These are phyloP conservation scores for Atrina japonica DNA, from an alignment of 2,888 invertebrate species.

Conservation along the genomic window DNA sequence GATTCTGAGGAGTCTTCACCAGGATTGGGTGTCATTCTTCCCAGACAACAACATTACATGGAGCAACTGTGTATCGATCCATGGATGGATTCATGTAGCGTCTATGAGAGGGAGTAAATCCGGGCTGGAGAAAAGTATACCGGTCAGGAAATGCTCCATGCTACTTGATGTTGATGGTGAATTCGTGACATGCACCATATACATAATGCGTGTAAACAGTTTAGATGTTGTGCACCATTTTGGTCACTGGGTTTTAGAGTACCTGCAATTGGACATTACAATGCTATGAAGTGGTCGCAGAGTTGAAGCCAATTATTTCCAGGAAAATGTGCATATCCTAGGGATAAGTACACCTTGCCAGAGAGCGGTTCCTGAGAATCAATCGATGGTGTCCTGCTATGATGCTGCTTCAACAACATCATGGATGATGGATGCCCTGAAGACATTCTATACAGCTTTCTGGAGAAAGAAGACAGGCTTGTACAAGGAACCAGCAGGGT, in stretches of 20 bases:
- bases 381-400: slow-evolving; percentile 59
- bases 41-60: slow-evolving; percentile 54
- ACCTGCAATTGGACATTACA: slow-evolving; percentile 51
- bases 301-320: slow-evolving; percentile 42
- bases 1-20: slow-evolving; percentile 21
- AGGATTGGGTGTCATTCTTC: slow-evolving; percentile 27
- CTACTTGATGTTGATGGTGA: slow-evolving; percentile 62
- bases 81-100: slow-evolving; percentile 59
- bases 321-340: slow-evolving; percentile 19
- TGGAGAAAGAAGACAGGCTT: neutral
- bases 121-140: slow-evolving; percentile 54
- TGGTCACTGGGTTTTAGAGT: slow-evolving; percentile 46
- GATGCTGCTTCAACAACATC: slow-evolving; percentile 41
- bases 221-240: slow-evolving; percentile 55
- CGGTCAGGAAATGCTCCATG: slow-evolving; percentile 49
- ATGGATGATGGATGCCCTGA: slow-evolving; percentile 48
- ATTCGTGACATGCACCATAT: slow-evolving; percentile 59
- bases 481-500: neutral
- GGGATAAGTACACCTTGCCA: slow-evolving; percentile 49
- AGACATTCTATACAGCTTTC: slow-evolving; percentile 41
- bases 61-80: slow-evolving; percentile 54
- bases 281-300: slow-evolving; percentile 56
- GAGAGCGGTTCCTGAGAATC: slow-evolving; percentile 38
- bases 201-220: slow-evolving; percentile 59
- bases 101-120: slow-evolving; percentile 57